Evolutionary conservation across 2,797 vertebrate species (phyloP).

Genomic region (Spinibarbus caldwelli): DNA sequence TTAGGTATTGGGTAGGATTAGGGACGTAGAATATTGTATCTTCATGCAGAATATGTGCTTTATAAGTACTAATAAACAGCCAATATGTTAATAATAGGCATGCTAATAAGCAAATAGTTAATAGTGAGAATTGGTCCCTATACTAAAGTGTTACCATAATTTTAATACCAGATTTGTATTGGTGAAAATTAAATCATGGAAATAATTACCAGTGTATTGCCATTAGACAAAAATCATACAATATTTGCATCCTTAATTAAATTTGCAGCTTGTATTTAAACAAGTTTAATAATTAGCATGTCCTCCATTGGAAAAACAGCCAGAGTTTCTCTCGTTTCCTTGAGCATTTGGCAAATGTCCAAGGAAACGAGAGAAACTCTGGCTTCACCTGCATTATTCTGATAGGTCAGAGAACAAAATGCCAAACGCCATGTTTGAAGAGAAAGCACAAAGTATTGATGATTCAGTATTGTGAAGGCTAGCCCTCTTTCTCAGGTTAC

Average conservation of each 20-base stretch:
- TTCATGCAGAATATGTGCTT: no score
- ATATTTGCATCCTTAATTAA: no score
- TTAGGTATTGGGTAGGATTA: no score
- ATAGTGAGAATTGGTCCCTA: no score
- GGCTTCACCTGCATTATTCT: background rate
- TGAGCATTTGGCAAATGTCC: background rate
- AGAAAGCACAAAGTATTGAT: slow-evolving; percentile 23
- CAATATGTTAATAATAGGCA: no score
- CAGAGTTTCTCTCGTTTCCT: no score
- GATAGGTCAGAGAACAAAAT: slow-evolving; percentile 11
- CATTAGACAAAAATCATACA: no score
- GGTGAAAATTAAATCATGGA: background rate
- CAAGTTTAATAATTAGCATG: slow-evolving; percentile 8
- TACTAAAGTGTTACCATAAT: no score
- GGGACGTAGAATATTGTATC: no score
- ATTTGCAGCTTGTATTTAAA: background rate
- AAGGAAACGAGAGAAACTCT: background rate
- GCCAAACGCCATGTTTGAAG: background rate
- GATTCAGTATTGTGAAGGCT: slow-evolving; percentile 31
- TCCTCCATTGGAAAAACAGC: background rate
- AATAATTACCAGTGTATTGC: background rate
- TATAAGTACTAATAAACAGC: no score
- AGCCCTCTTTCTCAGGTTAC: slow-evolving; percentile 37
- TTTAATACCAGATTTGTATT: background rate
- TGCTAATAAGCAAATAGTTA: no score